These are phyloP conservation scores for Tigriopus japonicus DNA, from an alignment of 1,140 invertebrate genomes.

Conservation along the genomic window DNA sequence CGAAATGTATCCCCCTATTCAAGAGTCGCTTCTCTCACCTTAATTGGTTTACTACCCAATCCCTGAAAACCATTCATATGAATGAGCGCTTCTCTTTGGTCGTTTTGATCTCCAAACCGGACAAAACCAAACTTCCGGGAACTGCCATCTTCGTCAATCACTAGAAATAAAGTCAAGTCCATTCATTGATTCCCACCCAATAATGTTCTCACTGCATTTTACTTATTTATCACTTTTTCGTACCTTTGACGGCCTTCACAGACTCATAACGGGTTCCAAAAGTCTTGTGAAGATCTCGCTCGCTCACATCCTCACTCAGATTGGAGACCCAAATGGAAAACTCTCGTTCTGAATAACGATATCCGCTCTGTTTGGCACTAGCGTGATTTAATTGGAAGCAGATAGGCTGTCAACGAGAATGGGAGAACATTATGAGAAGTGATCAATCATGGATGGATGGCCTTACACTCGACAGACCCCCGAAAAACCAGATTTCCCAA, in stretches of 20 bases:
- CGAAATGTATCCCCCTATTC: no score
- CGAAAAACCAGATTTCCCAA: no score
- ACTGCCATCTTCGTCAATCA: background rate
- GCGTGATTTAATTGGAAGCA: background rate
- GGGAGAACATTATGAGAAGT: no score
- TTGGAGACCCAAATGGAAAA: background rate
- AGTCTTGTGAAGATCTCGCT: background rate
- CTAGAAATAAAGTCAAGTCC: no score
- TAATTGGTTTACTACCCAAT: constrained; percentile 5
- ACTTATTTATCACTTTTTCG: no score
- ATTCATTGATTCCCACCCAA: no score
- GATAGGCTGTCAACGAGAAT: background rate
- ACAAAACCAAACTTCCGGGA: constrained; percentile 3
- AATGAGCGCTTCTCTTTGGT: constrained; percentile 14
- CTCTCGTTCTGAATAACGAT: background rate
- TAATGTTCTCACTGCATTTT: no score
- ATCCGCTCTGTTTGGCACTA: background rate
- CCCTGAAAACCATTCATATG: constrained; percentile 14
- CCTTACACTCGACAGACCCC: no score
- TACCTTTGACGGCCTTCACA: background rate
- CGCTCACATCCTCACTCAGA: background rate
- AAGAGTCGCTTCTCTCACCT: constrained; percentile 3
- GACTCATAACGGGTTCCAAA: background rate
- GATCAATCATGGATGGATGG: no score
- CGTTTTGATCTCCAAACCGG: constrained; percentile 2